These are phyloP conservation scores for Acrocephalus scirpaceus DNA, from an alignment of 2,797 vertebrate species.

Conservation along the genomic window DNA sequence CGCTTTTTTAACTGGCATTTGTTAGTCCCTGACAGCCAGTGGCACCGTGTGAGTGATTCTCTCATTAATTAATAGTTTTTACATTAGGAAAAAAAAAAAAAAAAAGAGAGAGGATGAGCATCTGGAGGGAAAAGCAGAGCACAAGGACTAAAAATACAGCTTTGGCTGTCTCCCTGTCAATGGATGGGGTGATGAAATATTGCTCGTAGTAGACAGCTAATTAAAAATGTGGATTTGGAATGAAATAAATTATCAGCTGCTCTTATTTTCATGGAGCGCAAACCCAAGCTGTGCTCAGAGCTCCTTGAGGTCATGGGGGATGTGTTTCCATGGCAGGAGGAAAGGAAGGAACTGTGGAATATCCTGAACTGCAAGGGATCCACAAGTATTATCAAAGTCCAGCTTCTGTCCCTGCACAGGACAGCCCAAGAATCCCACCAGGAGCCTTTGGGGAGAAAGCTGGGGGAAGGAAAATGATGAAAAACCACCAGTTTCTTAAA, in stretches of 20 bases:
- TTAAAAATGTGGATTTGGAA: not conserved
- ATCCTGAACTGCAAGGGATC: not conserved
- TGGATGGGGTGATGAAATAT: not conserved
- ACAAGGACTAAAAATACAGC: not conserved
- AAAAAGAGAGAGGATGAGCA: not conserved
- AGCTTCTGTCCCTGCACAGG: not conserved
- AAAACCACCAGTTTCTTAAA: not conserved
- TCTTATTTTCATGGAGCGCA: not conserved
- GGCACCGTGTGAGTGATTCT: not conserved
- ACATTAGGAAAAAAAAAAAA: not conserved
- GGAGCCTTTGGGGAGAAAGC: not conserved
- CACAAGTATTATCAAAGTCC: not conserved
- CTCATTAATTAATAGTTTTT: slow-evolving; percentile 56
- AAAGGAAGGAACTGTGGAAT: not conserved
- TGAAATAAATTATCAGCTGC: not conserved
- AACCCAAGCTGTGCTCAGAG: not conserved
- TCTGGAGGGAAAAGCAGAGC: not conserved
- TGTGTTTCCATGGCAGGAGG: accelerated
- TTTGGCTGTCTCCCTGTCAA: not conserved
- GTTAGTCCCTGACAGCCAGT: not conserved
- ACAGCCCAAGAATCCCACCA: not conserved
- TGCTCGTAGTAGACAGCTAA: not conserved
- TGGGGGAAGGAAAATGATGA: not conserved
- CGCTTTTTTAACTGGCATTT: not conserved
- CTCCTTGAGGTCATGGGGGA: accelerated